Evolutionary conservation across 2,888 invertebrate genomes (phyloP).

Genomic region (Epirrhoe alternata): DNA sequence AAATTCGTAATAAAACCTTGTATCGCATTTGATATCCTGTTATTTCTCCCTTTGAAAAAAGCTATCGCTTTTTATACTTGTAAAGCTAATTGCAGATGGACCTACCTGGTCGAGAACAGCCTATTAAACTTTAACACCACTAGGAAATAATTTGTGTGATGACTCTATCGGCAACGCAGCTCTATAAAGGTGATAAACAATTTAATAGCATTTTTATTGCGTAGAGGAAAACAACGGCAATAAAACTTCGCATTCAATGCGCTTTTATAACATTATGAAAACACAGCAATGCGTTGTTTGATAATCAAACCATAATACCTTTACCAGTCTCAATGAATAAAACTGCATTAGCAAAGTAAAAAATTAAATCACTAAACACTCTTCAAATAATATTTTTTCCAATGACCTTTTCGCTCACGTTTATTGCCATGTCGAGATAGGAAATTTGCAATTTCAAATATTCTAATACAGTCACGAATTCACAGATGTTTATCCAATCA

Average conservation of each 20-base stretch:
- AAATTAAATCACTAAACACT: background rate
- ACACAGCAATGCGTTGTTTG: conserved; percentile 15
- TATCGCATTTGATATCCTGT: conserved; percentile 18
- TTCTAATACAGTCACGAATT: conserved; percentile 55
- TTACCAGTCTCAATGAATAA: conserved; percentile 3
- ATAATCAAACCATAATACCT: conserved; percentile 4
- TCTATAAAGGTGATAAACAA: conserved; percentile 25
- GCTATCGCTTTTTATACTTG: conserved; percentile 4
- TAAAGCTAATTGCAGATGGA: background rate
- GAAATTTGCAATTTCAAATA: conserved; percentile 61
- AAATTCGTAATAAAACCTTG: conserved; percentile 47
- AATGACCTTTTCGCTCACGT: conserved; percentile 55
- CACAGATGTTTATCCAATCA: conserved; percentile 55
- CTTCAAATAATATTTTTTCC: conserved; percentile 46
- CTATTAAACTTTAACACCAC: conserved; percentile 19
- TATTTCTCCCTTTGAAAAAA: conserved; percentile 3
- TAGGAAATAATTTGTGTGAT: conserved; percentile 23
- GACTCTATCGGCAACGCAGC: conserved; percentile 19
- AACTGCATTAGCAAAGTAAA: conserved; percentile 28
- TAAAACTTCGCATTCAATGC: conserved; percentile 21
- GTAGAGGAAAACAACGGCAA: conserved; percentile 23
- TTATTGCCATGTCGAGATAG: conserved; percentile 58
- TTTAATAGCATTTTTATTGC: conserved; percentile 28
- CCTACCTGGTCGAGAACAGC: conserved; percentile 4
- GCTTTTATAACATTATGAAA: conserved; percentile 9